phyloP scores from a whole-genome alignment of 2,797 vertebrate genomes.

The Poeciliopsis gracilis region DNA sequence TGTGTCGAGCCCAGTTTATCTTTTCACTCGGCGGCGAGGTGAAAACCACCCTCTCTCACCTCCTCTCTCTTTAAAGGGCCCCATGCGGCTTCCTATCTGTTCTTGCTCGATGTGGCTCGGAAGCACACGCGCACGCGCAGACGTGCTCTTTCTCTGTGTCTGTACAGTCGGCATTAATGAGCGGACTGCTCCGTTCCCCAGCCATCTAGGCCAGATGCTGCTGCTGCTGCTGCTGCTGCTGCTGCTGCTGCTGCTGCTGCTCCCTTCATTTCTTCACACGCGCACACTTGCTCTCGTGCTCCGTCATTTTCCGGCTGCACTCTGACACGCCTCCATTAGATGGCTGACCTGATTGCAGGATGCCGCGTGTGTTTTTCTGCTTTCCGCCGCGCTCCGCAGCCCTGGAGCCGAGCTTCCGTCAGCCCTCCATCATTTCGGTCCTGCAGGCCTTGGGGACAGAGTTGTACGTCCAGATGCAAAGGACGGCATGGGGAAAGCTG shows the following conservation, averaged over 20 bases:
- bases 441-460: constrained; percentile 33
- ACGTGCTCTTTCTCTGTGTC: constrained; percentile 61
- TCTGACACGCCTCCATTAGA: constrained; percentile 51
- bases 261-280: constrained; percentile 57
- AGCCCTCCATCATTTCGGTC: constrained; percentile 36
- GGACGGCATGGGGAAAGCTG: background rate
- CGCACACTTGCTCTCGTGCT: constrained; percentile 12
- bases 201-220: constrained; percentile 70
- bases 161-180: constrained; percentile 73
- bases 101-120: constrained; percentile 54
- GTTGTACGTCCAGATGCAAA: constrained; percentile 20
- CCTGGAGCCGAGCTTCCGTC: constrained; percentile 48
- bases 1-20: constrained; percentile 63
- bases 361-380: constrained; percentile 43
- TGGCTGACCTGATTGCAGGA: constrained; percentile 72
- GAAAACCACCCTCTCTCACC: constrained; percentile 29
- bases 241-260: constrained; percentile 43
- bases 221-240: constrained; percentile 50
- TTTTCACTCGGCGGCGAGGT: constrained; percentile 61
- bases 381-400: constrained; percentile 35
- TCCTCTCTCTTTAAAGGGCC: constrained; percentile 58
- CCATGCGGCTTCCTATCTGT: constrained; percentile 71
- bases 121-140: constrained; percentile 44
- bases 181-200: constrained; percentile 66
- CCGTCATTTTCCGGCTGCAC: constrained; percentile 49